Evolutionary conservation across 2,113 vertebrate genomes (phyloP).

Genomic region (Polyodon spathula): DNA sequence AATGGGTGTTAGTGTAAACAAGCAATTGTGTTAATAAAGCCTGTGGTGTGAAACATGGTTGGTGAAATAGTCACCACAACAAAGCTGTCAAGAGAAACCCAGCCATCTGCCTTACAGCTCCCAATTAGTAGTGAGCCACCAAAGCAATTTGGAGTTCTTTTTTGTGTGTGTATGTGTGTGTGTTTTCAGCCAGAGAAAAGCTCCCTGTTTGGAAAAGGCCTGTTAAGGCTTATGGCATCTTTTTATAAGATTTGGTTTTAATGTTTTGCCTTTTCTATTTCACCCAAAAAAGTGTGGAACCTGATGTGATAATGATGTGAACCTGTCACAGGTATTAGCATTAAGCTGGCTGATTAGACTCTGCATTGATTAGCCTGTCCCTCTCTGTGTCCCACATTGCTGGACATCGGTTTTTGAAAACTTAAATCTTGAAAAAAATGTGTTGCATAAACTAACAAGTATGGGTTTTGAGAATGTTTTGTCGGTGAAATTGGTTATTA

Average conservation of each 20-base stretch:
- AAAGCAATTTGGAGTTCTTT: constrained; percentile 18
- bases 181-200: constrained; percentile 24
- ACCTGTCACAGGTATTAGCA: constrained; percentile 61
- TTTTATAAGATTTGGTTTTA: constrained; percentile 51
- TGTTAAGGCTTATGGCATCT: constrained; percentile 38
- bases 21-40: constrained; percentile 30
- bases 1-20: constrained; percentile 29
- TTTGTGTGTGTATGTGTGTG: constrained; percentile 8
- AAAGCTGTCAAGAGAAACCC: constrained; percentile 20
- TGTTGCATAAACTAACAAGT: too few species aligned
- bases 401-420: constrained; percentile 10
- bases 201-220: constrained; percentile 26
- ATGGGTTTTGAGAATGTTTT: too few species aligned
- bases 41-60: constrained; percentile 17
- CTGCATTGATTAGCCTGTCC: constrained; percentile 58
- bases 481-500: too few species aligned
- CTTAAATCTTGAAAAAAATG: background rate
- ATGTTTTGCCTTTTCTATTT: constrained; percentile 53
- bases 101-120: constrained; percentile 18
- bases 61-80: constrained; percentile 12
- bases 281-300: constrained; percentile 51
- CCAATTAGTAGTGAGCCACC: constrained; percentile 14
- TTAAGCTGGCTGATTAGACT: constrained; percentile 63
- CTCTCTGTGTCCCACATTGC: constrained; percentile 35
- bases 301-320: constrained; percentile 69